Conservation (phyloP, 35 echinoderm and acorn worm species). For the Eucidaris tribuloides region DNA sequence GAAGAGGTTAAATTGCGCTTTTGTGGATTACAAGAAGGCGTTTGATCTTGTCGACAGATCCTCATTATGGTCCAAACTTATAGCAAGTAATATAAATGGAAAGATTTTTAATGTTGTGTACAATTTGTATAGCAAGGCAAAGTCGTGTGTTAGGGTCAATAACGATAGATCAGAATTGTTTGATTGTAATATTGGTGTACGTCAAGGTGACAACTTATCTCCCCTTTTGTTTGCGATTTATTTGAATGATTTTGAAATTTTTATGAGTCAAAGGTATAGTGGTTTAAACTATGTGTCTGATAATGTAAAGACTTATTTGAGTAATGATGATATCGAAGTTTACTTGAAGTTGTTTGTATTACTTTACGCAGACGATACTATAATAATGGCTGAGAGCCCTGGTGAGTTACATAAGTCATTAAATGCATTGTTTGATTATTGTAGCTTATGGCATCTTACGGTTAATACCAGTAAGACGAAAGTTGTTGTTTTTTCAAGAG, state of each 20-base stretch:
- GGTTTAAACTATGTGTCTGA: neutral
- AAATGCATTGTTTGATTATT: no score
- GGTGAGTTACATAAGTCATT: neutral
- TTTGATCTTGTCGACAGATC: conserved; percentile 57
- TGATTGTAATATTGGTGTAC: conserved; percentile 60
- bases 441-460: no score
- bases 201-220: conserved; percentile 57
- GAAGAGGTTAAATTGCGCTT: conserved; percentile 54
- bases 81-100: conserved; percentile 46
- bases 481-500: no score
- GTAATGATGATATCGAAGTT: conserved; percentile 43
- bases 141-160: conserved; percentile 57
- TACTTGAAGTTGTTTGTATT: conserved; percentile 22
- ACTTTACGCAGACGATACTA: no score
- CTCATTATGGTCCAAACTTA: conserved; percentile 48
- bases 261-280: conserved; percentile 37
- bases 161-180: conserved; percentile 29
- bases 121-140: conserved; percentile 39
- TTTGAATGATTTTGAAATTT: conserved; percentile 62
- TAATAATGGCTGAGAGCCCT: neutral
- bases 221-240: conserved; percentile 53
- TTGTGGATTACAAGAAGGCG: conserved; percentile 65
- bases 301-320: neutral
- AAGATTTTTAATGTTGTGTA: conserved; percentile 58
- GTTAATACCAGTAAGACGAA: neutral